phyloP scores from a whole-genome alignment of 2,113 vertebrate species.

The Catharus minimus region DNA sequence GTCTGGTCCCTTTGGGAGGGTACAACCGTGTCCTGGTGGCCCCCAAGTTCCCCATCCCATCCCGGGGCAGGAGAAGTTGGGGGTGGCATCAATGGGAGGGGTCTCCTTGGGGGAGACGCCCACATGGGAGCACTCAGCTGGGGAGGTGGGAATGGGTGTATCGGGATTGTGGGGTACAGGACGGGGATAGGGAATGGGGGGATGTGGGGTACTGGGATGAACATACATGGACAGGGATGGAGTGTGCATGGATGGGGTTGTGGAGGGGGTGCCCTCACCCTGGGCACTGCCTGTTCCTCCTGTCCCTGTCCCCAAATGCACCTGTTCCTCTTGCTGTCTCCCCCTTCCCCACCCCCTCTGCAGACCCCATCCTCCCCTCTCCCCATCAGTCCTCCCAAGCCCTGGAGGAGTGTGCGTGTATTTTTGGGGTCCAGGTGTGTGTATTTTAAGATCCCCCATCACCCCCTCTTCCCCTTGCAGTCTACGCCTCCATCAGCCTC shows the following conservation, averaged over 20 bases:
- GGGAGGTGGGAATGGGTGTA: background rate
- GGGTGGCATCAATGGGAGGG: background rate
- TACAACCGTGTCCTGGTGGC: background rate
- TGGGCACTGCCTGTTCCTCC: background rate
- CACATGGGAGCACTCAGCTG: background rate
- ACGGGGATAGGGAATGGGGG: too few relatives aligned
- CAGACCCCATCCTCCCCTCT: background rate
- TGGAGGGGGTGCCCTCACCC: background rate
- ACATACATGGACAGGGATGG: too few relatives aligned
- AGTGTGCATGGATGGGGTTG: background rate
- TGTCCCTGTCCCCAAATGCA: background rate
- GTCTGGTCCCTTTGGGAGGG: background rate
- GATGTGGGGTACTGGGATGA: background rate
- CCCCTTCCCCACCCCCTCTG: background rate
- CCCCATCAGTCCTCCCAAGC: background rate
- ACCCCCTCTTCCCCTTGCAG: conserved; percentile 52
- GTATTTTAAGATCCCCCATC: background rate
- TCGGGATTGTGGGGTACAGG: too few relatives aligned
- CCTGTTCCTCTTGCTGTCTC: background rate
- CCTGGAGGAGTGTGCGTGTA: background rate
- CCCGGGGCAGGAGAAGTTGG: background rate
- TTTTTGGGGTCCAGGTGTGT: background rate
- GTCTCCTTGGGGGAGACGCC: background rate
- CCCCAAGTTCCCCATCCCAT: rapidly evolving
- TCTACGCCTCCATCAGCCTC: conserved; percentile 92